Conservation (phyloP, 23 tunicate genomes). For the Diplosoma virens region DNA sequence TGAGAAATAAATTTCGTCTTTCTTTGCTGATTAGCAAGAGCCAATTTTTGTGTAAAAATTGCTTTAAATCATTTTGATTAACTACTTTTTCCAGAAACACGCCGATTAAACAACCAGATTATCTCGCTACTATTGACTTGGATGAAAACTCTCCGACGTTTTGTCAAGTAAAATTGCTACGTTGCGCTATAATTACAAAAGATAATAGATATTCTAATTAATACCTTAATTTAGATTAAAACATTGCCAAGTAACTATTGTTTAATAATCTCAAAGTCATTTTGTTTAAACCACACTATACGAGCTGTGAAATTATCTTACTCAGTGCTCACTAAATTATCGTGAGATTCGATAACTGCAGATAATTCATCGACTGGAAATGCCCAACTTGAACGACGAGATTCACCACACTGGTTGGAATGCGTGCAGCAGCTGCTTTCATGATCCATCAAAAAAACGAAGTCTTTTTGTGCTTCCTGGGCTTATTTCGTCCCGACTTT, state of each 20-base stretch:
- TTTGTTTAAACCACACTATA: too few species aligned
- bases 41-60: too few species aligned
- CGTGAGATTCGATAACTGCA: too few species aligned
- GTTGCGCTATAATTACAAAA: too few species aligned
- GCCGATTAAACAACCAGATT: constrained; percentile 47
- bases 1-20: too few species aligned
- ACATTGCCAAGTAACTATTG: background rate
- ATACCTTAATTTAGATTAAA: background rate
- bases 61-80: too few species aligned
- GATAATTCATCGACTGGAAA: constrained; percentile 66
- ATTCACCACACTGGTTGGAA: constrained; percentile 95
- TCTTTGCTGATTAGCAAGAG: too few species aligned
- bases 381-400: constrained; percentile 90
- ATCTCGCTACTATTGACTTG: constrained; percentile 80
- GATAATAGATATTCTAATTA: too few species aligned
- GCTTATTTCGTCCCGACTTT: constrained; percentile 64
- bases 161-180: constrained; percentile 37
- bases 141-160: constrained; percentile 88
- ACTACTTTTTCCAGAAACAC: constrained; percentile 55
- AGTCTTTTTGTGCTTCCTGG: constrained; percentile 75
- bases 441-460: constrained; percentile 78
- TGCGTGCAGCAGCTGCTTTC: constrained; percentile 84
- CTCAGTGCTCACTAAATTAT: too few species aligned
- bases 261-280: too few species aligned
- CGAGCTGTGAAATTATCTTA: too few species aligned